A percentile compares a stretch with the other conserved stretches of the same genome.
Conservation (phyloP, 1,140 invertebrate genomes). For the Aphelenchoides besseyi region DNA sequence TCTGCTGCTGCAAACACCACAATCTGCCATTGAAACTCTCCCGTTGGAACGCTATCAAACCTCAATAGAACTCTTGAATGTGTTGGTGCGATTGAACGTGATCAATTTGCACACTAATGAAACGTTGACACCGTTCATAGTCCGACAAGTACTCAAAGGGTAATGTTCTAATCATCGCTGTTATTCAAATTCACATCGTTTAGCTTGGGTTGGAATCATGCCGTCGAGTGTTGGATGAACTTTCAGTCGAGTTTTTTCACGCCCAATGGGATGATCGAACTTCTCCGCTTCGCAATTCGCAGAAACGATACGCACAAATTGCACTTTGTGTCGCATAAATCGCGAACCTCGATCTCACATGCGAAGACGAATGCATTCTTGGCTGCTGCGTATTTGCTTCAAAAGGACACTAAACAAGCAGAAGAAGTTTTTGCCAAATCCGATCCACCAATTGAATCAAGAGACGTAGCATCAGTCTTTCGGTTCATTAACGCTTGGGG, state of each 20-base stretch:
- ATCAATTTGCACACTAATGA: conserved; percentile 32
- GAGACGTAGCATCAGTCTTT: conserved; percentile 20
- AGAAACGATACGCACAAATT: conserved; percentile 19
- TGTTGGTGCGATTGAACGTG: conserved; percentile 24
- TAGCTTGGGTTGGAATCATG: conserved; percentile 30
- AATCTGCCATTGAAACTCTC: conserved; percentile 5
- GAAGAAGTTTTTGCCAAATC: conserved; percentile 19
- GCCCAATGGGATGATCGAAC: conserved; percentile 29
- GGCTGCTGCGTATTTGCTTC: conserved; percentile 22
- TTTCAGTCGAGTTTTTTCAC: conserved; percentile 26
- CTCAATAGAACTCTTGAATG: conserved; percentile 25
- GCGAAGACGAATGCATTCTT: conserved; percentile 26
- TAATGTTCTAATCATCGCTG: conserved; percentile 6
- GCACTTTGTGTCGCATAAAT: conserved; percentile 27
- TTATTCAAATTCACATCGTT: not conserved
- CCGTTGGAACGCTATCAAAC: conserved; percentile 6
- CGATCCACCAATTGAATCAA: not conserved
- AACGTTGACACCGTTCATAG: conserved; percentile 25
- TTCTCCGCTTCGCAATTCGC: conserved; percentile 22
- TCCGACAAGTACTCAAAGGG: conserved; percentile 23
- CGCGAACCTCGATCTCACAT: conserved; percentile 26
- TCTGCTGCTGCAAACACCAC: not conserved
- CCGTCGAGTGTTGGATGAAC: conserved; percentile 32
- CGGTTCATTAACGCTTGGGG: conserved; percentile 15
- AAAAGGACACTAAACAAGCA: conserved; percentile 13